Base-by-base conservation (phyloP, 2,888 invertebrate genomes). In the Cataglyphis livida region DNA sequence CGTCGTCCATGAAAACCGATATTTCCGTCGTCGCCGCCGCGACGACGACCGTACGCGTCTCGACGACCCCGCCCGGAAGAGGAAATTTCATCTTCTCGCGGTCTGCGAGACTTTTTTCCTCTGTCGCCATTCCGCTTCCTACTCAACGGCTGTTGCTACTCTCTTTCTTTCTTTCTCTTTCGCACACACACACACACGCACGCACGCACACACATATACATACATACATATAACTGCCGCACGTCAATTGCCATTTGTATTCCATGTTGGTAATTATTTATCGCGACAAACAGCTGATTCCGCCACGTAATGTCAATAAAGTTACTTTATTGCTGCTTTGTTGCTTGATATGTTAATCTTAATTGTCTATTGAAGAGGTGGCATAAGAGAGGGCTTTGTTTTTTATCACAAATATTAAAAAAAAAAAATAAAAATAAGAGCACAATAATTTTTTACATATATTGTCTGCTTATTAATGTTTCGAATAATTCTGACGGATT, bases 51-150 rank as follows among this genome's bases (percentile, higher is more conserved):
- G 75, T 83, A 83, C 76, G 83, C 76, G 78, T 83, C 86, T 88
- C 90, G 88, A 91, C 90, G 87, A 90, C 84, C 88, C 88, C 81
- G 85, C 66, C 85, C 85, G 78, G 85, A 84, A 87, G 82, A 88
- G 88, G 86, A 90, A 89, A 90, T 90, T 89, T 90, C 85, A 91
- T 91, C 90, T 90, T 85, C 84, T 82, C 86, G 70, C 86, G 82
- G 70, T 48, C 54, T 74, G 71, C 81, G 57, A 51, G 57, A 41
- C 44, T 51, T 73, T 64, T 74, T 81, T 59, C 78, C n/a, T 21
- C 83, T 48, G 10, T 38, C 25, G 59, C 41, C 48, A 57, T 84
- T n/a, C 62, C 81, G 65, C 82, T 81, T 88, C 85, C 68, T 84
- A 65, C 25, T 73, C 51, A 9, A n/a, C 59, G 54, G 15, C 44